A percentile compares a stretch with the other conserved stretches of the same genome.
These are phyloP conservation scores for Melitaea cinxia DNA, from an alignment of 1,140 invertebrate species.

Conservation along the genomic window DNA sequence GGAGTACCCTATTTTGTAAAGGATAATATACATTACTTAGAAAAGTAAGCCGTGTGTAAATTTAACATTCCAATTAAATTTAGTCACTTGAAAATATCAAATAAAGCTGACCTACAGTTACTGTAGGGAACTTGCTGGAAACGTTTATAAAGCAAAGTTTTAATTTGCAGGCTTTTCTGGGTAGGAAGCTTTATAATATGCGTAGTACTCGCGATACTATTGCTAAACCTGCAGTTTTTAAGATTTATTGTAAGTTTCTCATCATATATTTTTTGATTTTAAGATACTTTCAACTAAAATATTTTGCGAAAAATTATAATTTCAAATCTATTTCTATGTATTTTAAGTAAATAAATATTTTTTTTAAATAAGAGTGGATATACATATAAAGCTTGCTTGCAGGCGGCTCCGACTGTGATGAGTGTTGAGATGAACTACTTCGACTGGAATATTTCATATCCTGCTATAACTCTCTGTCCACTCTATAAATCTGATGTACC, in stretches of 20 bases:
- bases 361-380: no score
- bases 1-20: constrained; percentile 58
- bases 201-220: constrained; percentile 37
- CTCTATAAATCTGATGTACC: constrained; percentile 71
- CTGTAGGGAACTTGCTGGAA: neutral
- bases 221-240: constrained; percentile 52
- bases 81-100: neutral
- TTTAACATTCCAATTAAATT: constrained; percentile 6
- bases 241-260: constrained; percentile 63
- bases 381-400: constrained; percentile 24
- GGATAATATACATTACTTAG: constrained; percentile 50
- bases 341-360: no score
- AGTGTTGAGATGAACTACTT: constrained; percentile 86
- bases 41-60: constrained; percentile 49
- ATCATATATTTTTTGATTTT: neutral
- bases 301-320: no score
- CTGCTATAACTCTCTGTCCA: constrained; percentile 83
- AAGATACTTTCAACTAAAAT: no score
- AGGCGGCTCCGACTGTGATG: constrained; percentile 83
- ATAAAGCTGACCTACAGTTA: neutral
- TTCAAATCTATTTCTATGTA: no score
- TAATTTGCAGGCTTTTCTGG: constrained; percentile 62
- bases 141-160: neutral
- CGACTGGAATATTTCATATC: constrained; percentile 85
- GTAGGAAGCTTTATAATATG: constrained; percentile 42